These are phyloP conservation scores for Bombus waltoni DNA, from an alignment of 1,140 invertebrate genomes.

Conservation along the genomic window DNA sequence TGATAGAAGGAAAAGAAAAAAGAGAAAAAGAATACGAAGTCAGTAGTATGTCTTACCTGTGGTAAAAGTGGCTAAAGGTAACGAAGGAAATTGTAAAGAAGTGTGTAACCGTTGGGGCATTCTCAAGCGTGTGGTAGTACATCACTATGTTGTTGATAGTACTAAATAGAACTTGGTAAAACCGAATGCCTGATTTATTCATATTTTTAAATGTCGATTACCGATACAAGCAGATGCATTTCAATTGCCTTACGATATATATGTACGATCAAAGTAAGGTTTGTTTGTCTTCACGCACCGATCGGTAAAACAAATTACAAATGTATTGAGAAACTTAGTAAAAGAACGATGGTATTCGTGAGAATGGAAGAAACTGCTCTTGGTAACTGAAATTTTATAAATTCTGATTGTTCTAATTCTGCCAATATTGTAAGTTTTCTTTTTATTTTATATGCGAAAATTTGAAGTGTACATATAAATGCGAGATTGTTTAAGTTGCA, in stretches of 20 bases:
- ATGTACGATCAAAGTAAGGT: slow-evolving; percentile 30
- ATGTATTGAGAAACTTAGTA: slow-evolving; percentile 1
- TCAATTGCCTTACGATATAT: slow-evolving; percentile 45
- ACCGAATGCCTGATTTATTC: slow-evolving; percentile 38
- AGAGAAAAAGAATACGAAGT: background rate
- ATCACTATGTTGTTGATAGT: slow-evolving; percentile 33
- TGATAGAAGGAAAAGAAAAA: background rate
- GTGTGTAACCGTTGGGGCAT: slow-evolving; percentile 50
- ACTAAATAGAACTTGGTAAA: slow-evolving; percentile 30
- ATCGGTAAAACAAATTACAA: slow-evolving; percentile 3
- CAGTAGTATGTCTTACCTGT: slow-evolving; percentile 16
- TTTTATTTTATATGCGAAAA: background rate
- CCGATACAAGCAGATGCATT: slow-evolving; percentile 29
- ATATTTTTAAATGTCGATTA: slow-evolving; percentile 31
- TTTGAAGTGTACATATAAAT: slow-evolving; percentile 5
- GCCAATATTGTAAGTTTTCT: slow-evolving; percentile 18
- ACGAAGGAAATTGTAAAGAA: slow-evolving; percentile 37
- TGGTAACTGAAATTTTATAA: background rate
- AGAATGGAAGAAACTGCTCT: background rate
- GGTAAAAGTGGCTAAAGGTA: slow-evolving; percentile 34
- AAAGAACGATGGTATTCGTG: background rate
- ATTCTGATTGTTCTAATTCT: background rate
- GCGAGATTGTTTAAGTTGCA: slow-evolving; percentile 28
- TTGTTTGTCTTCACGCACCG: slow-evolving; percentile 1
- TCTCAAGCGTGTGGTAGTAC: slow-evolving; percentile 27